Base-by-base conservation (phyloP, 2,888 invertebrate genomes). In the Ptychoptera contaminata region DNA sequence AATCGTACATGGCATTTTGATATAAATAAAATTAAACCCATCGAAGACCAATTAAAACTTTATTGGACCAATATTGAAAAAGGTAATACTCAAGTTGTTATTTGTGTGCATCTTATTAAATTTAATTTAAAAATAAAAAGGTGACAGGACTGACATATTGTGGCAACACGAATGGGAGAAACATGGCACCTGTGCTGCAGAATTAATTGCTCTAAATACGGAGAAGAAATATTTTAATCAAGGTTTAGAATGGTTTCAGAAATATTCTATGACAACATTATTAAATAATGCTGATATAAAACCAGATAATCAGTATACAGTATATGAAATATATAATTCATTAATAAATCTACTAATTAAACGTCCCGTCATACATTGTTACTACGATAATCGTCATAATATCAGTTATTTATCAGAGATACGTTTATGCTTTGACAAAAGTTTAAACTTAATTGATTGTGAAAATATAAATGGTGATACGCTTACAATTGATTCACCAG, bases 101-200 rank as follows among this genome's bases (percentile, higher is more conserved):
- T 14, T 14, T 12, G 16, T 14, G n/a, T n/a, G n/a, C n/a, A n/a
- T n/a, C 12, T 12, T 16, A 37, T 37, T 9, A 4, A 37, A 9
- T 9, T 7, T 12, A 37, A n/a, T n/a, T 9, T 12, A 3, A n/a
- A 12, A 15, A 15, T 14, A n/a, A 10, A 12, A 14, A 0, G 52
- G 53, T 30, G 47, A 54, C 0, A 44, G 50, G 15, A 41, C 32
- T 15, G 64, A 77, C 52, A 68, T 73, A 9, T 68, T 86, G 16
- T 86, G 85, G 85, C 67, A 74, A 46, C 85, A 87, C 55, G 87
- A 87, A 60, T 87, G 86, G 86, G 59, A 67, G 1, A 87, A 87
- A 55, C 87, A 87, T 58, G 87, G 87, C 2, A 84, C 85, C 0
- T 87, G 87, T 57, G 81, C 85, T 2, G 69, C 73, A 1, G 51